Conservation (phyloP, 1,140 invertebrate species). For the Drosophila serrata region DNA sequence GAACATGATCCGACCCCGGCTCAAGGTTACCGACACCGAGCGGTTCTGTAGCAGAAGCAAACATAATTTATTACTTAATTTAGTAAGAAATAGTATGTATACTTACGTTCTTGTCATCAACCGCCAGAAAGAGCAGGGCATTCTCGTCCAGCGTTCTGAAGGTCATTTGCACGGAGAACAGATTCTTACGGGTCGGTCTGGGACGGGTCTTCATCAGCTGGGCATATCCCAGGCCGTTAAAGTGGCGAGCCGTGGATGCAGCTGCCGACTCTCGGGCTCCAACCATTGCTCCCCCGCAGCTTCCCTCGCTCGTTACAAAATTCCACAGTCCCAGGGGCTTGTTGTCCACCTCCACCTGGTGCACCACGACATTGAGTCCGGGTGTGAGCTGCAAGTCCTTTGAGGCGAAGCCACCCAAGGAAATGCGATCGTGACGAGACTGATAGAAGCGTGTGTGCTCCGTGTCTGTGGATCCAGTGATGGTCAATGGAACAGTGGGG, state of each 20-base stretch:
- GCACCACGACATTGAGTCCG: constrained; percentile 91
- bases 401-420: constrained; percentile 87
- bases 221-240: constrained; percentile 93
- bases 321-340: constrained; percentile 95
- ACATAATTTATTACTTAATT: not conserved
- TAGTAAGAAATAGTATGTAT: not conserved
- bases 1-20: constrained; percentile 91
- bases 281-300: constrained; percentile 87
- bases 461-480: constrained; percentile 66
- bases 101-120: constrained; percentile 89
- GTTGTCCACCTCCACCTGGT: constrained; percentile 92
- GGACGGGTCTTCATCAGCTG: constrained; percentile 88
- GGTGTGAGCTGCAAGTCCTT: constrained; percentile 83
- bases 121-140: constrained; percentile 93
- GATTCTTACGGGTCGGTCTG: constrained; percentile 89
- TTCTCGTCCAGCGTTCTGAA: constrained; percentile 96
- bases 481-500: constrained; percentile 46
- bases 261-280: constrained; percentile 74
- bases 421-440: constrained; percentile 86
- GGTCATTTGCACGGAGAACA: constrained; percentile 92
- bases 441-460: constrained; percentile 79
- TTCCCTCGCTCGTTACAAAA: constrained; percentile 88
- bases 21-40: constrained; percentile 91
- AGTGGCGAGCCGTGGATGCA: constrained; percentile 86
- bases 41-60: constrained; percentile 87